Conservation (phyloP, 2,888 invertebrate species). For the Pemphredon lugubris region DNA sequence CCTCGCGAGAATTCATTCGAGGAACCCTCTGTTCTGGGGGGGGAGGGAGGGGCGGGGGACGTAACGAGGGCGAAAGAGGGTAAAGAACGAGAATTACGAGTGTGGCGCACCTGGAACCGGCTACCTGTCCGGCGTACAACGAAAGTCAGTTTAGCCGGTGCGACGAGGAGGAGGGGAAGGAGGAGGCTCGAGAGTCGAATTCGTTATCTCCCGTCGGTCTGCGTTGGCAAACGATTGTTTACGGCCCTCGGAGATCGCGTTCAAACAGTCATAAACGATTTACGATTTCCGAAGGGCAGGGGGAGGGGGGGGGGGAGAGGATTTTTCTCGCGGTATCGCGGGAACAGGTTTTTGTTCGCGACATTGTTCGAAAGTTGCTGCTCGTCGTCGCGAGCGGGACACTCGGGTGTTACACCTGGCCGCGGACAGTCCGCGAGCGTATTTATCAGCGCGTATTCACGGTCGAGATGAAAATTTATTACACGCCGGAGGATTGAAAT, state of each 20-base stretch:
- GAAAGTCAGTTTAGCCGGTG: constrained; percentile 2
- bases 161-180: too few species aligned
- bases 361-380: constrained; percentile 23
- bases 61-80: too few species aligned
- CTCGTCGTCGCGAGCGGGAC: neutral
- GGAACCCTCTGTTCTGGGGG: too few species aligned
- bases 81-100: too few species aligned
- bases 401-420: neutral
- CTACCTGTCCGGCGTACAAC: neutral
- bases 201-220: constrained; percentile 33
- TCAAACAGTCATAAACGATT: constrained; percentile 53
- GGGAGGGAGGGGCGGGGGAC: too few species aligned
- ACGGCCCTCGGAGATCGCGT: constrained; percentile 32
- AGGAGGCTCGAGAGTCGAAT: constrained; percentile 12
- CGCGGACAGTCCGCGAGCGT: neutral
- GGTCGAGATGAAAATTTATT: constrained; percentile 37
- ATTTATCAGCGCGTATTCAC: constrained; percentile 10
- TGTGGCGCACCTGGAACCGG: too few species aligned
- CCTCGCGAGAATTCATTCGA: too few species aligned
- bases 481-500: constrained; percentile 19
- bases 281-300: constrained; percentile 18
- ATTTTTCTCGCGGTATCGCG: constrained; percentile 2
- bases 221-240: constrained; percentile 33
- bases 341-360: constrained; percentile 31
- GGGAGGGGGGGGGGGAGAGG: too few species aligned